These are phyloP conservation scores for Drosophila lacertosa DNA, from an alignment of 1,140 invertebrate species.

Conservation along the genomic window DNA sequence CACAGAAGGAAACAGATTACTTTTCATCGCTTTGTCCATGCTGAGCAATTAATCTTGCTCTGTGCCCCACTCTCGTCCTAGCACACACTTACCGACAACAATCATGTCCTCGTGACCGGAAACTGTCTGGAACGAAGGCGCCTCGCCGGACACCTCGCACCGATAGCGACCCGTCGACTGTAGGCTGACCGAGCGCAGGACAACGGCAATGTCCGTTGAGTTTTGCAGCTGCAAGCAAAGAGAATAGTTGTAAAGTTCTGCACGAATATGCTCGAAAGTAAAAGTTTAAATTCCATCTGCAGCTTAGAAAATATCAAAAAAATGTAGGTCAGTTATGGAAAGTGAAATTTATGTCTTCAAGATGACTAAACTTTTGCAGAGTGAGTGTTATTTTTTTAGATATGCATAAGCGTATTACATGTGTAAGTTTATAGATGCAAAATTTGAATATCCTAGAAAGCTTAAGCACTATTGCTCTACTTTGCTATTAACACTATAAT, in stretches of 20 bases:
- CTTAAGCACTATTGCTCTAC: no score
- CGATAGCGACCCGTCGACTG: slow-evolving; percentile 89
- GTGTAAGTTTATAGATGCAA: no score
- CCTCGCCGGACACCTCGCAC: slow-evolving; percentile 92
- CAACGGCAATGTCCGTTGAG: slow-evolving; percentile 88
- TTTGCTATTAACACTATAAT: no score
- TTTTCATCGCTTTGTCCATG: slow-evolving; percentile 74
- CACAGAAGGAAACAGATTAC: slow-evolving; percentile 65
- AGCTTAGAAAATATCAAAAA: not conserved
- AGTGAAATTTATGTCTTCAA: not conserved
- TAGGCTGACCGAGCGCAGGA: slow-evolving; percentile 88
- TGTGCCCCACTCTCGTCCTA: slow-evolving; percentile 17
- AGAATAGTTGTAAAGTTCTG: slow-evolving; percentile 14
- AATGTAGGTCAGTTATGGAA: not conserved
- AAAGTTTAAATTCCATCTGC: slow-evolving; percentile 2
- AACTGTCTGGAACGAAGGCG: slow-evolving; percentile 90
- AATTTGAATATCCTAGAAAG: no score
- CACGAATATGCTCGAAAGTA: slow-evolving; percentile 8
- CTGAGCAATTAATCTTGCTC: slow-evolving; percentile 74
- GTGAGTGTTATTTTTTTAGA: not conserved
- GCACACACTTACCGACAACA: slow-evolving; percentile 88
- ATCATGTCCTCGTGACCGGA: slow-evolving; percentile 90
- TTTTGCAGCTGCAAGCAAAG: slow-evolving; percentile 87
- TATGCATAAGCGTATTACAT: no score
- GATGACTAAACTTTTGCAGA: not conserved